Conservation (phyloP, 2,113 vertebrate species). For the Syrmaticus mikado region DNA sequence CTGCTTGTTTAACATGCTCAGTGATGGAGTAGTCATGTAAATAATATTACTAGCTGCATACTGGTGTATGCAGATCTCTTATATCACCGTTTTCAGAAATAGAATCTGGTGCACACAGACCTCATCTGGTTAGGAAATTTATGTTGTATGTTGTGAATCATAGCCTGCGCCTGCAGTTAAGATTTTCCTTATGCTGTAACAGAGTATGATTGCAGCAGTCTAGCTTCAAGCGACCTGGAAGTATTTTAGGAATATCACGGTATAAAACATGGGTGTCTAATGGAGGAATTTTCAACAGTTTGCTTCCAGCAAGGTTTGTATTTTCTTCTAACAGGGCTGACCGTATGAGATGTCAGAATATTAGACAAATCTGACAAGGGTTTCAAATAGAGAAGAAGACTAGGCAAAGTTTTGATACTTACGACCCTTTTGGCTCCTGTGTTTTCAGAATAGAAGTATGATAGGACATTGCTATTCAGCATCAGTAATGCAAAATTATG, state of each 20-base stretch:
- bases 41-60: background rate
- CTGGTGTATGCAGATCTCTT: background rate
- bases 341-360: background rate
- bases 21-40: background rate
- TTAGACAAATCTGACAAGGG: accelerated
- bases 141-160: background rate
- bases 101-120: background rate
- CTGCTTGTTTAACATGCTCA: background rate
- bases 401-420: background rate
- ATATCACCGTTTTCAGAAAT: background rate
- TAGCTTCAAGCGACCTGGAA: background rate
- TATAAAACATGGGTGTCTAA: background rate
- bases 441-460: background rate
- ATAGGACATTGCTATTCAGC: background rate
- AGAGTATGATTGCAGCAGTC: background rate
- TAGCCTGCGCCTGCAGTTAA: background rate
- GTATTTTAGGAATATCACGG: background rate
- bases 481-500: background rate
- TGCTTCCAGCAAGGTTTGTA: background rate
- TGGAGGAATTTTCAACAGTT: background rate
- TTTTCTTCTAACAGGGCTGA: background rate
- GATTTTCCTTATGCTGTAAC: background rate
- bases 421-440: background rate
- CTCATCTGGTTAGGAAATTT: background rate
- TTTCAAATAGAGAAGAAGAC: background rate